Base-by-base conservation (phyloP, 2,113 vertebrate genomes). In the Ptyas mucosa region DNA sequence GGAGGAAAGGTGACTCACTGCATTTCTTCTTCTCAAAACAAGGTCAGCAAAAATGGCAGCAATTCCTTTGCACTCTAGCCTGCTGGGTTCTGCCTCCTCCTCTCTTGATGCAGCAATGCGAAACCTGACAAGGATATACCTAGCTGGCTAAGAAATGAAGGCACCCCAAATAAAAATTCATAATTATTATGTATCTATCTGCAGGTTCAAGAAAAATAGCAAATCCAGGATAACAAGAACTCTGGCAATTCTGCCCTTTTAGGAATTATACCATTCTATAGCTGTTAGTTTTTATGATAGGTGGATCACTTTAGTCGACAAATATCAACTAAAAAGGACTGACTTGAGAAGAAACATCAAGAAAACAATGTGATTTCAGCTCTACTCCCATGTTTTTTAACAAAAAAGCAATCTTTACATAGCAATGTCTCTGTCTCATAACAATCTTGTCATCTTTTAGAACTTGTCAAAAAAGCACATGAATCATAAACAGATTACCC, bases 1-100 rank as follows among this genome's bases (percentile, higher is more conserved):
- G 43, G 57, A 90, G 69, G 93, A 94, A 95, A 88, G 89, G 93
- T 61, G 85, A 92, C 91, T 90, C 93, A 0, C 55, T 89, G 15
- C 54, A 94, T 87, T 0, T 53, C n/a, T 75, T 92, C 91, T 91
- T 91, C 58, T 89, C 94, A 89, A 94, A 93, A 86, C 90, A 43
- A 55, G 93, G 24, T 51, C 87, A 54, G 23, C 91, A 92, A 85
- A 85, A 88, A 43, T 87, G 55, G 55, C 26, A 29, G 29, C 43
- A 86, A 52, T 54, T 85, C 29, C 88, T 61, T 43, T 52, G 43
- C 85, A 86, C 10, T 21, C n/a, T 34, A 86, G 29, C 69, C 89
- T 90, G 8, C 54, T 39, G 51, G 34, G 81, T 14, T 53, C 43
- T 88, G 53, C 54, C 18, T 23, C 58, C 51, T 55, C 51, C 51